Base-by-base conservation (phyloP, 2,797 vertebrate species). In the Amphiprion clarkii region DNA sequence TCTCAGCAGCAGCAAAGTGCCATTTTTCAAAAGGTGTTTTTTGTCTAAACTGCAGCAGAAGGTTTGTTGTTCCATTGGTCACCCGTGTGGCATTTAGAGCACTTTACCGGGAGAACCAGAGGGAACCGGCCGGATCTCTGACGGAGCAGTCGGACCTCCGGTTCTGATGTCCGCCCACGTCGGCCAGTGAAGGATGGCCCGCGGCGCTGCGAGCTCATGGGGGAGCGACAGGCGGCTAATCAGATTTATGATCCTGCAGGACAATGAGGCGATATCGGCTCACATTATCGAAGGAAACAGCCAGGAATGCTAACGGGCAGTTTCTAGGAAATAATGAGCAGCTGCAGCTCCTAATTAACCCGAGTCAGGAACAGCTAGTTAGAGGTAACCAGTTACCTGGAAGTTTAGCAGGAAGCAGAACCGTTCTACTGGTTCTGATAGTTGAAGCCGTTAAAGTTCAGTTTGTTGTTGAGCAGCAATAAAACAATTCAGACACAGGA, bases 221-320 rank as follows among this genome's bases (percentile, higher is more conserved):
- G 94, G 94, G 94, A 94, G 85, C 86, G 92, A 94, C 93, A 93
- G 88, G 93, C 91, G 90, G 91, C 90, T 94, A 91, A 94, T 93
- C 94, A 95, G 93, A 96, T 96, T 95, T 96, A 96, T 96, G 95
- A 96, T 93, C 88, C 95, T 94, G 94, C 95, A 95, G 95, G 90
- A 96, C 95, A 96, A 96, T 96, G 93, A 95, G 92, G 88, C 89
- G 76, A 94, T 95, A 95, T 94, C 84, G 88, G 89, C 78, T 84
- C 79, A 92, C 92, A 91, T 91, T 93, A 94, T 94, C 86, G 90
- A 62, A 67, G 85, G 84, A 83, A 81, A 55, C 7, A 23, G 75
- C 76, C 42, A 87, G 82, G 87, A 89, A 86, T 91, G 91, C 90
- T 88, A 88, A 89, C 77, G 49, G 80, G 89, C 90, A 86, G 14